Percentiles rank a stretch among this genome's conserved stretches.
phyloP scores from a whole-genome alignment of 2,113 vertebrate genomes.

The Amblyopsis rosae region DNA sequence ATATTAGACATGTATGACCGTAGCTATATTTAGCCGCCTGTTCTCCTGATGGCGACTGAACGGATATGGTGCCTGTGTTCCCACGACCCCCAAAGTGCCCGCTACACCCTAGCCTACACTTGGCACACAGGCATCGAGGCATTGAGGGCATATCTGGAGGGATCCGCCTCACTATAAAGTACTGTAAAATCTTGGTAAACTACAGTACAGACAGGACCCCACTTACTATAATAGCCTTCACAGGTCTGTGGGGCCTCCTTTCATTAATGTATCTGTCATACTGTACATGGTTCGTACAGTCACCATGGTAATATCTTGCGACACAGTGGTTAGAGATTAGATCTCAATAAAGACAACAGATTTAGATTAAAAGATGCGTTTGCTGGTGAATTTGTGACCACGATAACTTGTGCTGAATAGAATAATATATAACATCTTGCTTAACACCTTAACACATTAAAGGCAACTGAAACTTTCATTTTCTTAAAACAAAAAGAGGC shows the following conservation, averaged over 20 bases:
- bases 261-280: background rate
- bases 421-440: background rate
- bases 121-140: conserved; percentile 65
- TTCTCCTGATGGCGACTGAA: conserved; percentile 78
- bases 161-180: conserved; percentile 76
- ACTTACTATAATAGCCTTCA: conserved; percentile 12
- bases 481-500: conserved; percentile 34
- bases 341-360: background rate
- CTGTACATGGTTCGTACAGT: background rate
- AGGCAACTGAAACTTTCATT: background rate
- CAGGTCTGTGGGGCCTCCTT: background rate
- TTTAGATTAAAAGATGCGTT: background rate
- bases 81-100: conserved; percentile 80
- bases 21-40: conserved; percentile 82
- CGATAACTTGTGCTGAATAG: background rate
- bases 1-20: conserved; percentile 64
- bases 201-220: conserved; percentile 32
- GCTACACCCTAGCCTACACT: conserved; percentile 63
- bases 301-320: background rate
- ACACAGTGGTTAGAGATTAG: background rate
- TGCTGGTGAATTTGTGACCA: background rate
- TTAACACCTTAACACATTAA: conserved; percentile 14
- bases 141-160: conserved; percentile 64
- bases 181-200: conserved; percentile 17
- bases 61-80: conserved; percentile 81